phyloP scores from a whole-genome alignment of 2,888 invertebrate species.

The Euplagia quadripunctaria region DNA sequence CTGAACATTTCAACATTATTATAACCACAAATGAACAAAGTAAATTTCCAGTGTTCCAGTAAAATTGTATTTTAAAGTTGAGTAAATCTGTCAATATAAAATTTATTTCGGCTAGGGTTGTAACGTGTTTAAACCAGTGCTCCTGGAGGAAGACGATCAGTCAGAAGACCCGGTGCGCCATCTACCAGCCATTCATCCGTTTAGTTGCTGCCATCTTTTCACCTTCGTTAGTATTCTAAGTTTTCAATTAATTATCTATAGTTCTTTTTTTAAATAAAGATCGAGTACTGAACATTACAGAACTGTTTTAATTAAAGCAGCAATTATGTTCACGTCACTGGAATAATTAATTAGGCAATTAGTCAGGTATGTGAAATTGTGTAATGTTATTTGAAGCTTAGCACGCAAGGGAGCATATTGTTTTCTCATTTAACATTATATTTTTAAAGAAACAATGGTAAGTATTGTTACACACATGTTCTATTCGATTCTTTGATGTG shows the following conservation, averaged over 20 bases:
- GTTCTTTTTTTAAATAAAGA: background rate
- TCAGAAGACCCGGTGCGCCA: background rate
- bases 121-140: background rate
- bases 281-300: background rate
- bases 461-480: background rate
- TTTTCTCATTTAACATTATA: conserved; percentile 3
- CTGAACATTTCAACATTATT: background rate
- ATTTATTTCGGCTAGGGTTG: background rate
- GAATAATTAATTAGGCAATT: conserved; percentile 5
- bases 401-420: background rate
- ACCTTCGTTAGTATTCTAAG: too few species aligned
- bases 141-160: background rate
- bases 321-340: background rate
- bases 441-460: background rate
- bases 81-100: background rate
- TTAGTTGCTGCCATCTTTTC: background rate
- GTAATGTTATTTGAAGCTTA: conserved; percentile 3
- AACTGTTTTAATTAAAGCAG: background rate
- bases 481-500: conserved; percentile 1
- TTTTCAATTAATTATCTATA: background rate
- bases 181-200: background rate
- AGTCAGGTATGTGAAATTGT: conserved; percentile 1
- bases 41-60: background rate
- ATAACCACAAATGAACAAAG: background rate
- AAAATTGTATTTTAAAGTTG: background rate